A percentile compares a stretch with the other conserved stretches of the same genome.
These are phyloP conservation scores for Sminthopsis crassicaudata DNA, from an alignment of 2,113 vertebrate genomes.

Conservation along the genomic window DNA sequence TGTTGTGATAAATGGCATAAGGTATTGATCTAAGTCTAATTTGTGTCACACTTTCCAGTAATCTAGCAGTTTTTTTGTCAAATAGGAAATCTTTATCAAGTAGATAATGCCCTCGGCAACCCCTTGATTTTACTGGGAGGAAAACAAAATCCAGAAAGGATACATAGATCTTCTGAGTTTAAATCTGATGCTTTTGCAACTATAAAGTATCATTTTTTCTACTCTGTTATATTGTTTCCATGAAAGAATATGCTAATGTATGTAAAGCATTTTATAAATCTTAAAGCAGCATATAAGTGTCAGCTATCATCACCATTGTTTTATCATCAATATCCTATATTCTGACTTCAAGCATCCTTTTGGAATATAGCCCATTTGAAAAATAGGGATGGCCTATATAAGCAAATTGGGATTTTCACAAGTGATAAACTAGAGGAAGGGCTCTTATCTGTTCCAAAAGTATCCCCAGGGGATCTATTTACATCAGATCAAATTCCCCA, in stretches of 20 bases:
- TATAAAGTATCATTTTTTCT: background rate
- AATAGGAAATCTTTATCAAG: background rate
- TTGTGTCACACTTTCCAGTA: background rate
- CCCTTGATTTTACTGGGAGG: background rate
- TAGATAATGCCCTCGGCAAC: background rate
- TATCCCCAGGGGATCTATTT: background rate
- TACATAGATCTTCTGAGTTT: background rate
- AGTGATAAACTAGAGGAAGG: background rate
- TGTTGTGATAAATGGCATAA: background rate
- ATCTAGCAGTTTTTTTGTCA: background rate
- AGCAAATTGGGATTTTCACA: background rate
- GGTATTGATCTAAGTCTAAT: background rate
- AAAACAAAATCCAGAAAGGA: background rate
- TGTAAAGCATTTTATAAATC: background rate
- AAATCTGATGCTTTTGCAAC: background rate
- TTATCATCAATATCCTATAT: background rate
- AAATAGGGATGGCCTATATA: background rate
- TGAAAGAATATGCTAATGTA: background rate
- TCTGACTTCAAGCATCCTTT: background rate
- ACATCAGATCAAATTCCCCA: background rate
- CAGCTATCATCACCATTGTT: background rate
- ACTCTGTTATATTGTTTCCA: background rate
- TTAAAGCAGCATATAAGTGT: background rate
- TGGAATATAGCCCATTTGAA: background rate
- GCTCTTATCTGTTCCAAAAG: background rate